Evolutionary conservation across 2,797 vertebrate species (phyloP).

Genomic region (Erithacus rubecula): DNA sequence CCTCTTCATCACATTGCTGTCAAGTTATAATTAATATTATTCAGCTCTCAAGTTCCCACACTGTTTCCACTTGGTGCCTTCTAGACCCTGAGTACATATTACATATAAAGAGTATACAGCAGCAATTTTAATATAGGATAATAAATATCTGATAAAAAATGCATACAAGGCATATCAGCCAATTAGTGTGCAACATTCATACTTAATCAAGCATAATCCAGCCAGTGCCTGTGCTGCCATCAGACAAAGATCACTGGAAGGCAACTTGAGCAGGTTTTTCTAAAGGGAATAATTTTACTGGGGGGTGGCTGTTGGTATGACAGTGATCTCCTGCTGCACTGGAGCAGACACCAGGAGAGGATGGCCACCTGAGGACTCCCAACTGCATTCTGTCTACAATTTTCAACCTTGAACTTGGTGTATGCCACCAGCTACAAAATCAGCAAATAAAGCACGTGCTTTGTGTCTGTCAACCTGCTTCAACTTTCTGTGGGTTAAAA

Average conservation of each 20-base stretch:
- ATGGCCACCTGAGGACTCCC: rapidly evolving
- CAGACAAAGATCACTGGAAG: neutral
- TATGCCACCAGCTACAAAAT: neutral
- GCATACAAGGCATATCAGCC: neutral
- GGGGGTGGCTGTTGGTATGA: neutral
- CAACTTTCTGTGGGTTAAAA: neutral
- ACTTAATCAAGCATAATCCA: neutral
- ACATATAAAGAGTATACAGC: neutral
- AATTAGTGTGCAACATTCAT: neutral
- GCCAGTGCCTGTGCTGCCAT: neutral
- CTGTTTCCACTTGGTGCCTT: neutral
- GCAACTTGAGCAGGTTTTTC: neutral
- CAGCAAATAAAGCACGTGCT: neutral
- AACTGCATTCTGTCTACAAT: rapidly evolving
- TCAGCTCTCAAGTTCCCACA: neutral
- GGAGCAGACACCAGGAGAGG: neutral
- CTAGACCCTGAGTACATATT: neutral
- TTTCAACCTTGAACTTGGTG: neutral
- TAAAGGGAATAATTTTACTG: neutral
- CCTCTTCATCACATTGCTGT: rapidly evolving
- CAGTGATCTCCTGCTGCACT: neutral
- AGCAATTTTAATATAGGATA: neutral
- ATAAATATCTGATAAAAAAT: neutral
- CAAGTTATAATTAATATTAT: neutral
- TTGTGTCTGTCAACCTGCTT: neutral